phyloP scores from a whole-genome alignment of 2,888 invertebrate species.

The Leptopilina drosophilae region DNA sequence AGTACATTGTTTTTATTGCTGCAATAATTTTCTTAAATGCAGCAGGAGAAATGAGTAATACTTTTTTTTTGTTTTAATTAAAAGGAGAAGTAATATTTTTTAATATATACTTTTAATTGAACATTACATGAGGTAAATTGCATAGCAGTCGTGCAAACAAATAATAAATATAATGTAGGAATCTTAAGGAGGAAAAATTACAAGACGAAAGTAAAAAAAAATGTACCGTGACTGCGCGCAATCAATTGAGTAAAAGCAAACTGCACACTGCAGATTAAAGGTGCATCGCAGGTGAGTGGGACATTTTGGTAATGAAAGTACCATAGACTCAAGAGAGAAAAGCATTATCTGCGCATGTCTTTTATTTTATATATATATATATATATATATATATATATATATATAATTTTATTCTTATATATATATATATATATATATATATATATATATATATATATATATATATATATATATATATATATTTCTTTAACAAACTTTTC shows the following conservation, averaged over 20 bases:
- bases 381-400: background rate
- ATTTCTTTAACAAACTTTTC: no score
- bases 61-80: no score
- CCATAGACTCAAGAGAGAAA: background rate
- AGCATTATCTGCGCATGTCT: background rate
- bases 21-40: no score
- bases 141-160: background rate
- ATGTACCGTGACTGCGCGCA: background rate
- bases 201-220: background rate
- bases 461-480: background rate
- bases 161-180: background rate
- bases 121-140: background rate
- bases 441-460: background rate
- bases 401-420: background rate
- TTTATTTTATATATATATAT: background rate
- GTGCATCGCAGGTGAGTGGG: conserved; percentile 1
- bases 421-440: background rate
- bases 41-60: no score
- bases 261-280: conserved; percentile 15
- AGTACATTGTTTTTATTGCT: no score
- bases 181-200: background rate
- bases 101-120: no score
- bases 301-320: no score
- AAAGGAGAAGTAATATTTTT: no score
- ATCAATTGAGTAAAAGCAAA: conserved; percentile 5